A percentile compares a stretch with the other conserved stretches of the same genome.
Evolutionary conservation across 2,888 invertebrate species (phyloP).

Genomic region (Pandemis corylana): DNA sequence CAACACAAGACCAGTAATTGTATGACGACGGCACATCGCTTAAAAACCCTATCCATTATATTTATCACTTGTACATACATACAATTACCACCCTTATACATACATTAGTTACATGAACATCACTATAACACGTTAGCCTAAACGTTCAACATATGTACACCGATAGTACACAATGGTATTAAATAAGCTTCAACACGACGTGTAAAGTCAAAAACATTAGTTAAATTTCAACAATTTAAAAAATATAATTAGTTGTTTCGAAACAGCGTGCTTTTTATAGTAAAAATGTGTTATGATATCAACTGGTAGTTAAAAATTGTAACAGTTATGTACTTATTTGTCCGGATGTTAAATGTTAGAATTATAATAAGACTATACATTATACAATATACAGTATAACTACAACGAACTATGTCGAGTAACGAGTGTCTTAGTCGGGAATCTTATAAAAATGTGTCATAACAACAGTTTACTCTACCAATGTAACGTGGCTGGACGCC

Average conservation of each 20-base stretch:
- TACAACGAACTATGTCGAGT: constrained; percentile 50
- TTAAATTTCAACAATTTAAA: constrained; percentile 53
- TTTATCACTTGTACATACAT: constrained; percentile 47
- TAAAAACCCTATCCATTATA: constrained; percentile 33
- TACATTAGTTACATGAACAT: constrained; percentile 29
- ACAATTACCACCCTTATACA: constrained; percentile 54
- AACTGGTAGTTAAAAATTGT: constrained; percentile 24
- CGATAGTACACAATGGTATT: constrained; percentile 37
- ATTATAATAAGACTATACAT: constrained; percentile 22
- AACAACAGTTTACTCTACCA: constrained; percentile 53
- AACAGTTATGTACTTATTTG: constrained; percentile 22
- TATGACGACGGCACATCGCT: constrained; percentile 44
- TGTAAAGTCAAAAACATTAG: constrained; percentile 42
- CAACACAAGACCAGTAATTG: constrained; percentile 57
- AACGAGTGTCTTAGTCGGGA: constrained; percentile 57
- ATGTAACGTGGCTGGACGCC: constrained; percentile 23
- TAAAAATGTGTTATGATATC: constrained; percentile 37
- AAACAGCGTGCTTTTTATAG: constrained; percentile 54
- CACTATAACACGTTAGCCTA: constrained; percentile 62
- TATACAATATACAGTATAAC: constrained; percentile 39
- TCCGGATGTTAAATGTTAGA: constrained; percentile 18
- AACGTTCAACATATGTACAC: constrained; percentile 74
- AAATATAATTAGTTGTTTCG: constrained; percentile 48
- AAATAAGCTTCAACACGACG: constrained; percentile 24
- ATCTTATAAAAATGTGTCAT: constrained; percentile 56